phyloP scores from a whole-genome alignment of 2,113 vertebrate genomes.

The Apteryx owenii region DNA sequence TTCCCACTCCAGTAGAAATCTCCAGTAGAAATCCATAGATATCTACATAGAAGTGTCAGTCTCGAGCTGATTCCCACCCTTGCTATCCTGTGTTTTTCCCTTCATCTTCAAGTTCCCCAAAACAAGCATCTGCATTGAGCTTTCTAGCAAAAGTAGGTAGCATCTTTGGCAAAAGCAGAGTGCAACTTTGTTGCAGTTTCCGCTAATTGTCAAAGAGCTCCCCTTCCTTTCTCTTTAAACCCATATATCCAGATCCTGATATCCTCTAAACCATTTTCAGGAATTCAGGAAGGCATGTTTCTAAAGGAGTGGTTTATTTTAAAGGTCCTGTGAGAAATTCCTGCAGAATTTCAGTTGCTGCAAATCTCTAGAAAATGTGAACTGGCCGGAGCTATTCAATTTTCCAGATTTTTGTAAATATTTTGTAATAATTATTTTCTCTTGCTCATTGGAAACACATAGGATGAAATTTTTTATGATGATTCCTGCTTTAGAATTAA shows the following conservation, averaged over 20 bases:
- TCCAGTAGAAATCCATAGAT: not conserved
- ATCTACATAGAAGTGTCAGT: not conserved
- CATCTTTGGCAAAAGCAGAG: not conserved
- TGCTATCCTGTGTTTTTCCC: accelerated
- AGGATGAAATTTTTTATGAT: not conserved
- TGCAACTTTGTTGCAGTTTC: not conserved
- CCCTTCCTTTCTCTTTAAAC: not conserved
- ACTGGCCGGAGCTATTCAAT: not conserved
- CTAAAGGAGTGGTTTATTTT: not conserved
- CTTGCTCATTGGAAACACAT: not conserved
- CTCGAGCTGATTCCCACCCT: not conserved
- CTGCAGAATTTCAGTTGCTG: not conserved
- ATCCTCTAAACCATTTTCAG: not conserved
- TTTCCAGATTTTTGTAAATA: not conserved
- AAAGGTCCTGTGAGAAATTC: not conserved
- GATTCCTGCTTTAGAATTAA: not conserved
- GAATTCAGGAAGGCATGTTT: not conserved
- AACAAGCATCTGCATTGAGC: not conserved
- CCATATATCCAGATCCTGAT: not conserved
- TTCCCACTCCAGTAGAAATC: not conserved
- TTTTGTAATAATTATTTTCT: not conserved
- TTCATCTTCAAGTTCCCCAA: not conserved
- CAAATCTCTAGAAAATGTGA: not conserved
- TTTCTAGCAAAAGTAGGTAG: not conserved
- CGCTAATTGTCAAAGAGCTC: not conserved